Conservation (phyloP, 2,888 invertebrate genomes). For the Rhogogaster chlorosoma region DNA sequence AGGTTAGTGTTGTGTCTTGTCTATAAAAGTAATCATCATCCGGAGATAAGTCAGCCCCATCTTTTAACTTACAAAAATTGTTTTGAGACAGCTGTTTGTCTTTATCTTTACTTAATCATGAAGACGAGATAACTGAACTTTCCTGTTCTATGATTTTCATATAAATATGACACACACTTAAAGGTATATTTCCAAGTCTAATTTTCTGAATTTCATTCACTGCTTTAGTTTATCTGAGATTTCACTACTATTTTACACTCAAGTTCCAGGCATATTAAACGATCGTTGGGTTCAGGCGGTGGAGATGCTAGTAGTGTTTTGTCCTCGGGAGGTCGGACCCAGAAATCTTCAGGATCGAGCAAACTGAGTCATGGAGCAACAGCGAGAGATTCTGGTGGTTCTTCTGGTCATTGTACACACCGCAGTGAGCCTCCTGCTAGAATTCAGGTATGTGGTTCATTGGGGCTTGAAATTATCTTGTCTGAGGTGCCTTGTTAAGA, state of each 20-base stretch:
- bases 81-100: neutral
- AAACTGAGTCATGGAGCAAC: slow-evolving; percentile 76
- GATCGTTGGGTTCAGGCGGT: slow-evolving; percentile 74
- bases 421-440: slow-evolving; percentile 85
- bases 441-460: slow-evolving; percentile 68
- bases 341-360: slow-evolving; percentile 76
- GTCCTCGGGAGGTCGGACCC: slow-evolving; percentile 80
- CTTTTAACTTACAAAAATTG: neutral
- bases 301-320: slow-evolving; percentile 75
- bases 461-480: neutral
- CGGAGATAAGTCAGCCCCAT: neutral
- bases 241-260: neutral
- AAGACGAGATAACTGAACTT: neutral
- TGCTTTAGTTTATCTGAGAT: neutral
- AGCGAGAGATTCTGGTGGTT: slow-evolving; percentile 87
- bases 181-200: neutral
- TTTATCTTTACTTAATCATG: neutral
- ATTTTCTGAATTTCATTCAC: neutral
- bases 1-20: too few species aligned
- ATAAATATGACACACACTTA: neutral
- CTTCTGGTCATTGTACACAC: slow-evolving; percentile 91
- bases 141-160: neutral
- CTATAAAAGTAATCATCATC: neutral
- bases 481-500: neutral
- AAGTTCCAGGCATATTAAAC: slow-evolving; percentile 73